Evolutionary conservation across 2,888 invertebrate species (phyloP).

Genomic region (Rhimphoctona megacephalus): DNA sequence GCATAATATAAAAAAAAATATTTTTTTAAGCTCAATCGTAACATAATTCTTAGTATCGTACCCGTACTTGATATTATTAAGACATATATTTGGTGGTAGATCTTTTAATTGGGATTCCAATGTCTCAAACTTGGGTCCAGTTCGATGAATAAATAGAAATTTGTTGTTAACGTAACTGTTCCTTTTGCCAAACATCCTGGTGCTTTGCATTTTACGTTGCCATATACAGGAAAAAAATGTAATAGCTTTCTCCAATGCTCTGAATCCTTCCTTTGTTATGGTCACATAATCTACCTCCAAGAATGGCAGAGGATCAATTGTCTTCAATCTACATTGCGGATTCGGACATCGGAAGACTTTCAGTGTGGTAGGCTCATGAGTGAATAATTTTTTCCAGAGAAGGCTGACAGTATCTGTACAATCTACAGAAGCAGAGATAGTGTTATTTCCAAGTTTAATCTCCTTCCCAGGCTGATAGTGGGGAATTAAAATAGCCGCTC

Average conservation of each 20-base stretch:
- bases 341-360: not conserved
- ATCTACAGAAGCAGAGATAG: not conserved
- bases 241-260: not conserved
- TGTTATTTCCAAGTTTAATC: not conserved
- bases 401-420: not conserved
- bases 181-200: not conserved
- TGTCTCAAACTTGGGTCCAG: not conserved
- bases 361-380: not conserved
- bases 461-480: not conserved
- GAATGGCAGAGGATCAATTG: not conserved
- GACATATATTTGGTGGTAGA: not conserved
- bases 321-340: not conserved
- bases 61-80: not conserved
- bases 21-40: not conserved
- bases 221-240: not conserved
- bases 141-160: not conserved
- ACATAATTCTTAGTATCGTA: not conserved
- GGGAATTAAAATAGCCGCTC: not conserved
- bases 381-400: not conserved
- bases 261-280: not conserved
- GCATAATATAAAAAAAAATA: not conserved
- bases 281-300: not conserved
- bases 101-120: not conserved
- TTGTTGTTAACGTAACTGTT: not conserved
- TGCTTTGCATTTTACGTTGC: not conserved